phyloP scores from a whole-genome alignment of 1,140 invertebrate genomes.

The Acromyrmex echinatior region DNA sequence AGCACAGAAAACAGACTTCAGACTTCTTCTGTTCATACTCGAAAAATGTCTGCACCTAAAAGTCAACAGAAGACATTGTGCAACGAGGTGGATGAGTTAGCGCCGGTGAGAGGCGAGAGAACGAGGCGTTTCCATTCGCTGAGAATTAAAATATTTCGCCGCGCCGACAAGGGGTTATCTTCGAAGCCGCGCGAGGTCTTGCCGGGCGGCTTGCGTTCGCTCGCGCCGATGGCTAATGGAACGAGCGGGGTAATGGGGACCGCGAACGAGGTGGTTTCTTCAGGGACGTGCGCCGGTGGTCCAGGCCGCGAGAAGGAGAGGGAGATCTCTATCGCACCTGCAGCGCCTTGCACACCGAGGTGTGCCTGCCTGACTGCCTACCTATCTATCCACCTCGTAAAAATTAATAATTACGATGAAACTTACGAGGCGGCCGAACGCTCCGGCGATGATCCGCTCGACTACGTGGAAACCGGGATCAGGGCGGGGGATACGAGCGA shows the following conservation, averaged over 20 bases:
- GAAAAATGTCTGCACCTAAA: no score
- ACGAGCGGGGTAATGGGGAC: constrained; percentile 67
- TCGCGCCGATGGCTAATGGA: constrained; percentile 78
- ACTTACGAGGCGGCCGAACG: constrained; percentile 68
- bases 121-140: constrained; percentile 71
- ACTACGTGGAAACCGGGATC: constrained; percentile 47
- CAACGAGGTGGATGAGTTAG: constrained; percentile 63
- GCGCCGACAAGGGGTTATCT: constrained; percentile 79
- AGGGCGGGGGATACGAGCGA: constrained; percentile 1
- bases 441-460: constrained; percentile 62
- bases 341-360: constrained; percentile 69
- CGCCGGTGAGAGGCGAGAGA: constrained; percentile 71
- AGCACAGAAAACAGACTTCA: no score
- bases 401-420: constrained; percentile 83
- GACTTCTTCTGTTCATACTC: no score
- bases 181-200: constrained; percentile 71
- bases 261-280: constrained; percentile 67
- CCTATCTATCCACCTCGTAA: constrained; percentile 76
- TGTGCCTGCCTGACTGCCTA: constrained; percentile 46
- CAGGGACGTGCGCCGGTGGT: constrained; percentile 77
- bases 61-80: no score
- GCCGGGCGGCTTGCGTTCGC: constrained; percentile 50
- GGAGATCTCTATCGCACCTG: constrained; percentile 84
- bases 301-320: constrained; percentile 62
- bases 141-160: constrained; percentile 81